Base-by-base conservation (phyloP, 1,140 invertebrate species). In the Melipona quadrifasciata region DNA sequence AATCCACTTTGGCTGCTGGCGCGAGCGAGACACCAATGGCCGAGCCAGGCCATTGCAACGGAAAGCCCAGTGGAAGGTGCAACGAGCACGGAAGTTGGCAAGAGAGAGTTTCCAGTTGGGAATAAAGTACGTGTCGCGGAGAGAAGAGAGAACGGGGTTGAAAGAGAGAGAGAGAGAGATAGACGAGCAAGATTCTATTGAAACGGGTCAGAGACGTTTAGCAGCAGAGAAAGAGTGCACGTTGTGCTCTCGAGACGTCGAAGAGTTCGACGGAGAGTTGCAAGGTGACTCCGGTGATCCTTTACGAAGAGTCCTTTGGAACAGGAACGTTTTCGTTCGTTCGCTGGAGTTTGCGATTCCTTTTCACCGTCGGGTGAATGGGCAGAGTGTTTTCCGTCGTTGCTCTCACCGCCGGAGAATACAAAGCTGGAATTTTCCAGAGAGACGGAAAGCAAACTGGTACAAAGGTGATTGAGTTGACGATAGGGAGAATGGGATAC, bases 231-330 rank as follows among this genome's bases (percentile, higher is more conserved):
- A 6, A 47, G 74, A 71, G 82, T 39, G 82, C 47, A 79, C 79
- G 88, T 77, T 83, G 80, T 76, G 74, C 85, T 81, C 58, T 81
- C 58, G 24, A 67, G 82, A 87, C 84, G 85, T 17, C 10, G 70
- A 27, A 19, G 78, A 78, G 27, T 70, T 74, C 73, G 80, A 89
- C 86, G 77, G 89, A 83, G 90, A 83, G 90, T 90, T 91, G 89
- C 12, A 90, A 91, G 90, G 89, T 89, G 81, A 91, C 85, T 92
- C 39, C 88, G 84, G 85, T 87, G 92, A 91, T 89, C 87, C 86
- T 80, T 64, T 31, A 47, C 39, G 39, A 39, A 67, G 34, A 24
- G 17, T 14, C 4, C 0, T 0, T 1, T 2, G 39, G 24, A 47
- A 61, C 39, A n/a, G 12, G 12, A n/a, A 61, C 58, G 24, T 61